phyloP scores from a whole-genome alignment of 2,797 vertebrate genomes.

The Enteromius radiatus region DNA sequence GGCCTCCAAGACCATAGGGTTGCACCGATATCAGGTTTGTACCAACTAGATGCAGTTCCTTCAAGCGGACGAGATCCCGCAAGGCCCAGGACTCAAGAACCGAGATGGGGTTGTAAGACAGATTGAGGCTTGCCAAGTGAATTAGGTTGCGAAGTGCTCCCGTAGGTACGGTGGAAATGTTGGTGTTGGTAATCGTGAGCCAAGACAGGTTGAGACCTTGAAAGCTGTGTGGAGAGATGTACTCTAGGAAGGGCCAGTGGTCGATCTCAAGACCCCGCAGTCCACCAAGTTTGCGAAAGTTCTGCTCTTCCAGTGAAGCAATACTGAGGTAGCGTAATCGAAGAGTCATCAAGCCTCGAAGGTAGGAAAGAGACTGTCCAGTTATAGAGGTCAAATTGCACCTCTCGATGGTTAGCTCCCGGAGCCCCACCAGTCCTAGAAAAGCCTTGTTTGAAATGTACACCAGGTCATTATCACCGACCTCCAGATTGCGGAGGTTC shows the following conservation, averaged over 20 bases:
- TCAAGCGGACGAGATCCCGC: conserved; percentile 88
- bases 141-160: conserved; percentile 88
- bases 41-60: conserved; percentile 92
- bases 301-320: conserved; percentile 88
- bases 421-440: conserved; percentile 86
- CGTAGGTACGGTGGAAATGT: conserved; percentile 91
- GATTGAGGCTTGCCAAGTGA: conserved; percentile 90
- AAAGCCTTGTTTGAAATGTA: conserved; percentile 98
- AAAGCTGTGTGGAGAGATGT: conserved; percentile 88
- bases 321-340: conserved; percentile 91
- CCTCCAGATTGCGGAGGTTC: conserved; percentile 87
- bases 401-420: conserved; percentile 90
- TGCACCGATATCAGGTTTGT: conserved; percentile 86
- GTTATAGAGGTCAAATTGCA: conserved; percentile 96
- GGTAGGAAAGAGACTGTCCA: conserved; percentile 89
- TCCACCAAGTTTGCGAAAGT: conserved; percentile 87
- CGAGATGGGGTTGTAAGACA: conserved; percentile 94
- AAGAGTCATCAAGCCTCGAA: conserved; percentile 87
- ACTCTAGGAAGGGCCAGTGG: conserved; percentile 92
- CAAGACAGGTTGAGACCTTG: conserved; percentile 94
- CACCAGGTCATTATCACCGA: conserved; percentile 97
- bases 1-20: conserved; percentile 88
- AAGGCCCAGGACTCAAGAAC: conserved; percentile 90
- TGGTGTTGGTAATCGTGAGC: conserved; percentile 93
- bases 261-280: conserved; percentile 91